These are phyloP conservation scores for Limnephilus auricula DNA, from an alignment of 2,888 invertebrate species.

Conservation along the genomic window DNA sequence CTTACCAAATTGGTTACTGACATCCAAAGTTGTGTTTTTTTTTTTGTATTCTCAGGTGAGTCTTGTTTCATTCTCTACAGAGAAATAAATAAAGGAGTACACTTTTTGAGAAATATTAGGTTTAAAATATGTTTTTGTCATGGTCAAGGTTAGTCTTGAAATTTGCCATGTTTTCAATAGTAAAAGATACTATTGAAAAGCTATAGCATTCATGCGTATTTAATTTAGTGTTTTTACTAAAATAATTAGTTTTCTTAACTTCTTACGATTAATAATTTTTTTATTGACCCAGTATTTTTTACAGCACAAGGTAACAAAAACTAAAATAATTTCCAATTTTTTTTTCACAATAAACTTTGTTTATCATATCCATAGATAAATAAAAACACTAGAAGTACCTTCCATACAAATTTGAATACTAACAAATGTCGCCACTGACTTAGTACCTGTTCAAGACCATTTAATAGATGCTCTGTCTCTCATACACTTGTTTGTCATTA, in stretches of 20 bases:
- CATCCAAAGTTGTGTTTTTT: constrained; percentile 16
- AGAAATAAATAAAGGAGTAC: constrained; percentile 47
- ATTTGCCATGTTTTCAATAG: constrained; percentile 54
- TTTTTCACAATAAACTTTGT: background rate
- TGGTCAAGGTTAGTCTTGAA: constrained; percentile 33
- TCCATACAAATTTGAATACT: too few relatives aligned
- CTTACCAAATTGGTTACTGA: background rate
- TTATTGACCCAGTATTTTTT: background rate
- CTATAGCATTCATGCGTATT: constrained; percentile 27
- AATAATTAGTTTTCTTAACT: background rate
- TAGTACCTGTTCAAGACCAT: too few relatives aligned
- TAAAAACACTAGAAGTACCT: too few relatives aligned
- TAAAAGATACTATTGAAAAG: constrained; percentile 45
- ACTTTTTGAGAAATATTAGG: constrained; percentile 13
- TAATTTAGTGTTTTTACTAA: background rate
- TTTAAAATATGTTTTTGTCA: constrained; percentile 16
- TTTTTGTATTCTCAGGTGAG: background rate
- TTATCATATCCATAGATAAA: too few relatives aligned
- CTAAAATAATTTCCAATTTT: too few relatives aligned
- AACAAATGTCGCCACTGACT: too few relatives aligned
- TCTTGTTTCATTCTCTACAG: constrained; percentile 50
- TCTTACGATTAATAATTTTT: background rate
- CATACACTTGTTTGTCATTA: too few relatives aligned
- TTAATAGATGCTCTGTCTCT: too few relatives aligned
- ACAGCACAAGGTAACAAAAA: background rate